Base-by-base conservation (phyloP, 2,797 vertebrate genomes). In the Lepus oiostolus region DNA sequence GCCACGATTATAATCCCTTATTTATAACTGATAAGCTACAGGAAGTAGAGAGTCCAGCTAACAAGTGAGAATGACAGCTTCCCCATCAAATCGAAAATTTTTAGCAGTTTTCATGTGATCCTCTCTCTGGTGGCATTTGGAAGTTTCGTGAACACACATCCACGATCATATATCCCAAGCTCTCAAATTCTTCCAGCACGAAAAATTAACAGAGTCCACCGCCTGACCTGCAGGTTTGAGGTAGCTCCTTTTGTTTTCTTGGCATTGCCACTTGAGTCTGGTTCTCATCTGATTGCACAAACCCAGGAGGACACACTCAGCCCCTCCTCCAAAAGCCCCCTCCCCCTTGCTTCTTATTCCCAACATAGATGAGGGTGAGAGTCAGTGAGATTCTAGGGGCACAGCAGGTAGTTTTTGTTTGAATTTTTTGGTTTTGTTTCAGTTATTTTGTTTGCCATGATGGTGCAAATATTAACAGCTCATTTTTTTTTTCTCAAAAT, bases 401-500 rank as follows among this genome's bases (percentile, higher is more conserved):
- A 76, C 16, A 16, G 14, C 84, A 68, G 28, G 7, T 38, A 67
- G 30, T 16, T 91, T 91, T 67, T 1, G 26, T 54, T 60, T 28
- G 4, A 47, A 47, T 28, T 72, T 62, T 82, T 76, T 60, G 42
- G 19, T 58, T 83, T 77, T 71, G 14, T 50, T 88, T 92, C 52
- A 58, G 1, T 67, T 85, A 32, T 74, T n/a, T 86, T 76, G 42
- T 60, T 83, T 74, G 50, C 47, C 16, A 88, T 14, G 35, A 50
- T 28, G 47, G 28, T 54, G 92, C 38, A 76, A 62, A 80, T 35
- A 77, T 68, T 52, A 4, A 65, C 65, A 54, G 14, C 19, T 90
- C 24, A 42, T 67, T 32, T 71, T 19, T 68, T 92, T 71, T 19
- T 68, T 92, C 38, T 88, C 88, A 14, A 72, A 81, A 85, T 58